Conservation (phyloP, 2,888 invertebrate genomes). For the Cantharis lateralis region DNA sequence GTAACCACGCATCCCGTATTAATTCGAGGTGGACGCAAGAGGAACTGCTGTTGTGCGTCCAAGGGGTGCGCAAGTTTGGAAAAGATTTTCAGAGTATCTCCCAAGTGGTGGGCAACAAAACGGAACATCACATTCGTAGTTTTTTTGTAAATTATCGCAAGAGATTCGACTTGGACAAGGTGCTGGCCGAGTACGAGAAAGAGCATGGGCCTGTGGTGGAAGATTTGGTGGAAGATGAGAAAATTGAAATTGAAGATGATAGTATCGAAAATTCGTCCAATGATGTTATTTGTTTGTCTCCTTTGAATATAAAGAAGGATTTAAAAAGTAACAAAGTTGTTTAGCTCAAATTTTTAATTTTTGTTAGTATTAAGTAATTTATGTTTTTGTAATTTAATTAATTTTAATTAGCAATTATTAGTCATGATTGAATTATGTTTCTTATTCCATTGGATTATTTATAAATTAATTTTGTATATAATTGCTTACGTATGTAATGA, state of each 20-base stretch:
- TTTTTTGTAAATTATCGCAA: constrained; percentile 92
- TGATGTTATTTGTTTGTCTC: constrained; percentile 57
- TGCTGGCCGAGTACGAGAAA: constrained; percentile 83
- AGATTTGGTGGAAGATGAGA: constrained; percentile 39
- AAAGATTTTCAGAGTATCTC: constrained; percentile 93
- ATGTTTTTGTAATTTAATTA: background rate
- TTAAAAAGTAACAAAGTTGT: constrained; percentile 46
- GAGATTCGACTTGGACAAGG: constrained; percentile 84
- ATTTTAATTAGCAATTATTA: background rate
- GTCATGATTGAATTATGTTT: background rate
- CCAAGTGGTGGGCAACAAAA: constrained; percentile 93
- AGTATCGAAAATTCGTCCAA: constrained; percentile 46
- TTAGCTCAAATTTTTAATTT: constrained; percentile 31
- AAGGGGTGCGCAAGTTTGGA: constrained; percentile 82
- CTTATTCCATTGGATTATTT: background rate
- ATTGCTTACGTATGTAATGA: background rate
- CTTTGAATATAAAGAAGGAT: constrained; percentile 53
- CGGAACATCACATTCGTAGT: constrained; percentile 87
- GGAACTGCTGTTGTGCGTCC: constrained; percentile 87
- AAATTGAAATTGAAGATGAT: constrained; percentile 44
- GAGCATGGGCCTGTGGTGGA: constrained; percentile 64
- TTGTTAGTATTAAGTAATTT: background rate
- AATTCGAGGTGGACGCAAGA: constrained; percentile 93
- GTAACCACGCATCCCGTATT: constrained; percentile 61
- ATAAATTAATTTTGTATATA: background rate